Evolutionary conservation across 30 jellyfish, hydroid and myxozoan species (phyloP).

Genomic region (Pseudorhiza aurosa): DNA sequence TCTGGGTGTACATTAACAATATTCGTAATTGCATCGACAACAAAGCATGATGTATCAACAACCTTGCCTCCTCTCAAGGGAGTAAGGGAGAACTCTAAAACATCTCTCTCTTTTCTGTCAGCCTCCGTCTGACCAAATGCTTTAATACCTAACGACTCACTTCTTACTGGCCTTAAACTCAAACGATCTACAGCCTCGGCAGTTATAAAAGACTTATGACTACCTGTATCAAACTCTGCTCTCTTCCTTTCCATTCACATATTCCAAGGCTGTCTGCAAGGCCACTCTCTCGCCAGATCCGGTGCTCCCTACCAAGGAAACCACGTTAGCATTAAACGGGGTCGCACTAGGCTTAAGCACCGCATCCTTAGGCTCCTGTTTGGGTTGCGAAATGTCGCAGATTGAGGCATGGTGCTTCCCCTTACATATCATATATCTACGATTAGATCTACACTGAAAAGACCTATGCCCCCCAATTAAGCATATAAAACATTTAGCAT

Average conservation of each 20-base stretch:
- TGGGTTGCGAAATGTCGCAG: too few relatives aligned
- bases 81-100: slow-evolving; percentile 32
- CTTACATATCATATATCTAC: not conserved
- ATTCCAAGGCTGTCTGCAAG: slow-evolving; percentile 66
- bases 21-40: not conserved
- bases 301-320: slow-evolving; percentile 48
- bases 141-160: slow-evolving; percentile 16
- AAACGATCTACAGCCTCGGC: slow-evolving; percentile 50
- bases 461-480: slow-evolving; percentile 9
- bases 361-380: slow-evolving; percentile 17
- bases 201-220: slow-evolving; percentile 66
- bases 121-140: slow-evolving; percentile 66
- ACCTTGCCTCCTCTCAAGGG: not conserved
- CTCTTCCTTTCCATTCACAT: slow-evolving; percentile 54
- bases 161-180: slow-evolving; percentile 67
- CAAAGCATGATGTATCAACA: slow-evolving; percentile 1
- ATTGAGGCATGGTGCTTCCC: slow-evolving; percentile 13
- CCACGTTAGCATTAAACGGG: slow-evolving; percentile 16
- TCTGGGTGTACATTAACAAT: not conserved
- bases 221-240: slow-evolving; percentile 58
- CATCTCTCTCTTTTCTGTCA: slow-evolving; percentile 44
- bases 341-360: not conserved
- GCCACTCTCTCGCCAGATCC: slow-evolving; percentile 66
- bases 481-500: slow-evolving; percentile 26
- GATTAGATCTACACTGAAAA: not conserved